Evolutionary conservation across 1,140 invertebrate species (phyloP), one percentile per base, ranked within the genome.

Genomic region (Nautilus pompilius): DNA sequence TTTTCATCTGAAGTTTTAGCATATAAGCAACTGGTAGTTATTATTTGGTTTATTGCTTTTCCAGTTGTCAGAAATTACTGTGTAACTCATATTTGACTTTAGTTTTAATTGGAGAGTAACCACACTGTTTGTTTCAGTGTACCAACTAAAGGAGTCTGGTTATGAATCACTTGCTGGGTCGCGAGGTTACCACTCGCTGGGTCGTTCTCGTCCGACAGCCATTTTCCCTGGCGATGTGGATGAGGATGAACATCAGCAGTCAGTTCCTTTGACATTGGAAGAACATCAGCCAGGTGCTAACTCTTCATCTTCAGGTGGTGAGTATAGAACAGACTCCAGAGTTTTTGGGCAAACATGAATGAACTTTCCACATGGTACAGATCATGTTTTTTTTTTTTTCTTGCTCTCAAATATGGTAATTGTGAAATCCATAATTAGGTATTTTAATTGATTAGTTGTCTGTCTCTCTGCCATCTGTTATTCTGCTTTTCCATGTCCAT

Each of bases 141-240:
- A 77, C 58, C 74, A 76, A 53, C 71, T 75, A 65, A 77, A 78
- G 29, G 76, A 78, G 51, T 76, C 74, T 0, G 74, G 75, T 13
- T 78, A 78, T 29, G 76, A 78, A 45, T 78, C 76, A 0, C 76
- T 74, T 5, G 75, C 76, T 1, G 74, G 76, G n/a, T n/a, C n/a
- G n/a, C n/a, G n/a, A 72, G 74, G 63, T 75, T 72, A 51, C 49
- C 74, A 33, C 67, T 69, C 10, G 63, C 54, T 29, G 5, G 65
- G 60, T 24, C 60, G 61, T 54, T 64, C 64, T n/a, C 33, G 74
- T 29, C 49, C 65, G 13, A 60, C 66, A 5, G 75, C 68, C 57
- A 77, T 79, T 51, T 76, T 72, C 62, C 74, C 75, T 0, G 76
- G 72, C 63, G 75, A 75, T 64, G 75, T 76, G 29, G 72, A 77